These are phyloP conservation scores for Carassius carassius DNA, from an alignment of 2,113 vertebrate species.

Conservation along the genomic window DNA sequence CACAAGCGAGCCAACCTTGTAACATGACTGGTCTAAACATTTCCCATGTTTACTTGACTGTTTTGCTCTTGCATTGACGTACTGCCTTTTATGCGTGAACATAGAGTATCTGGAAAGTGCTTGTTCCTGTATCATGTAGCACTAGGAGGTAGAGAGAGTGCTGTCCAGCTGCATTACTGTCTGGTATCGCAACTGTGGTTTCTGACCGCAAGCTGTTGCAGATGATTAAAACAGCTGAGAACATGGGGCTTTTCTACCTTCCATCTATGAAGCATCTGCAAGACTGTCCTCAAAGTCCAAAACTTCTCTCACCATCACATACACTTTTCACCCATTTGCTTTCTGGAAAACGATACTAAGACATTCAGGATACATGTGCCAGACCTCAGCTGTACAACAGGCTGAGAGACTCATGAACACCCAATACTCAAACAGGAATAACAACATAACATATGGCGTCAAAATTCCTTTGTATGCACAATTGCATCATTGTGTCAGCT, in stretches of 20 bases:
- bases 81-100: neutral
- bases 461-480: neutral
- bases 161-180: constrained; percentile 8
- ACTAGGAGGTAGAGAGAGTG: neutral
- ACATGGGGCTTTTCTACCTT: neutral
- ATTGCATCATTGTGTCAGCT: neutral
- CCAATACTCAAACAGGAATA: neutral
- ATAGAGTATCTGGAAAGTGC: constrained; percentile 3
- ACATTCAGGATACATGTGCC: neutral
- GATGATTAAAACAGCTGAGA: neutral
- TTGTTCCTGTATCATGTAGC: constrained; percentile 8
- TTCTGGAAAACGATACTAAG: neutral
- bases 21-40: constrained; percentile 25
- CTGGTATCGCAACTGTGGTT: neutral
- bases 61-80: neutral
- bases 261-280: neutral
- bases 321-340: neutral
- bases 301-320: neutral
- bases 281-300: neutral
- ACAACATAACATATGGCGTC: neutral
- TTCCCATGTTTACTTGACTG: neutral
- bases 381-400: constrained; percentile 9
- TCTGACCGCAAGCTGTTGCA: neutral
- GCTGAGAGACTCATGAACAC: constrained; percentile 1
- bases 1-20: constrained; percentile 10